Base-by-base conservation (phyloP, 2,888 invertebrate species). In the Volucella inflata region DNA sequence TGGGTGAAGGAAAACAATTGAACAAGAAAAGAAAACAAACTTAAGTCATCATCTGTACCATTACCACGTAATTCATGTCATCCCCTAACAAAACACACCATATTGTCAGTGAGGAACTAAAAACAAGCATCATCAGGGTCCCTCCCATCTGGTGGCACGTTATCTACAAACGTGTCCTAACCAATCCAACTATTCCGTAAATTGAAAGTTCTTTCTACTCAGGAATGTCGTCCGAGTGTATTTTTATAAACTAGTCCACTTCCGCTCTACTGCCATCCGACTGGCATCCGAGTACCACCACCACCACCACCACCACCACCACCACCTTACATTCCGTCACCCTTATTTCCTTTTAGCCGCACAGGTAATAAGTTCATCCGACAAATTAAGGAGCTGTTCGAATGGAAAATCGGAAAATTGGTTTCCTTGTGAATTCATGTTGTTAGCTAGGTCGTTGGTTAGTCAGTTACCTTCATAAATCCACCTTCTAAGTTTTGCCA, bases 341-440 rank as follows among this genome's bases (percentile, higher is more conserved):
- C 64, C 48, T 21, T 40, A 75, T 76, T 38, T 64, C 50, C 36
- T 64, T 71, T 67, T 65, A 57, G 72, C 80, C 84, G 59, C 82
- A 82, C 87, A 87, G 87, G 87, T 87, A 87, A 87, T 87, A 87
- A 87, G 87, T 87, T 81, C 87, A 83, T 87, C 81, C 87, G 83
- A 83, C 83, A 87, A 87, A 87, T 87, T 87, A 79, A 83, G 78
- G 83, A 87, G 79, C 87, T 87, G 87, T 83, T 87, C 87, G 70
- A 83, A 87, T 81, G 83, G 87, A 87, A 87, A 87, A 87, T 87
- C 83, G 78, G 78, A 75, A 82, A 87, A 87, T 83, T 83, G 83
- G 83, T 87, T 87, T 83, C 83, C 83, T 83, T 75, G 82, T 81
- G 83, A 75, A 76, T 77, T 82, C 82, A 82, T 81, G 81, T 81